phyloP scores from a whole-genome alignment of 1,140 invertebrate genomes.

The Geopemphigus sp. region DNA sequence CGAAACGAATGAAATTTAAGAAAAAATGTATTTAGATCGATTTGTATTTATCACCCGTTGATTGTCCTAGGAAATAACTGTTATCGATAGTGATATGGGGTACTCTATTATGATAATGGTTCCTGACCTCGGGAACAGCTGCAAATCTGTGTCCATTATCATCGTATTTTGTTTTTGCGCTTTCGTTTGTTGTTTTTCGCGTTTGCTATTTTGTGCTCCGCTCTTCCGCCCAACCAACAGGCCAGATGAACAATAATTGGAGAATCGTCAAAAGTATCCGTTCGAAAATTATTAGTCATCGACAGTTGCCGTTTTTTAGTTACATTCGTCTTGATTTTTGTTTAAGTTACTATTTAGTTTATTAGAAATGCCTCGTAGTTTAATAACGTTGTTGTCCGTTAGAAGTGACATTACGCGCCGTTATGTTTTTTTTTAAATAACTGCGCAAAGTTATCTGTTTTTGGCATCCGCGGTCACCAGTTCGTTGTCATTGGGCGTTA shows the following conservation, averaged over 20 bases:
- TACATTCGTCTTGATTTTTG: not conserved
- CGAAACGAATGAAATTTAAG: too few species aligned
- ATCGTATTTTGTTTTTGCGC: conserved; percentile 24
- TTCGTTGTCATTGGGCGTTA: not conserved
- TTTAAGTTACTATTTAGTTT: not conserved
- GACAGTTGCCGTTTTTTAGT: not conserved
- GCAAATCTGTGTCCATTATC: conserved; percentile 3
- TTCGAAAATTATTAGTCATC: conserved; percentile 27
- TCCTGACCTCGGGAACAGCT: conserved; percentile 25
- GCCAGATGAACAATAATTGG: not conserved
- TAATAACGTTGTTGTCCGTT: not conserved
- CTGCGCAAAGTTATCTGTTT: not conserved
- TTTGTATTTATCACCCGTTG: not conserved
- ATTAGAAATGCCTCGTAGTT: not conserved
- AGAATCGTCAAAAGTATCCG: not conserved
- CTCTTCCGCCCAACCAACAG: not conserved
- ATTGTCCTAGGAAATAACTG: conserved; percentile 13
- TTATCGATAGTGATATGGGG: not conserved
- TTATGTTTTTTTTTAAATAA: not conserved
- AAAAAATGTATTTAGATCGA: too few species aligned
- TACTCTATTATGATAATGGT: not conserved
- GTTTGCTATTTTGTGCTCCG: not conserved
- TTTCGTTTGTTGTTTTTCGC: not conserved
- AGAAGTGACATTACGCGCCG: not conserved
- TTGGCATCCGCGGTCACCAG: not conserved